Evolutionary conservation across 2,888 invertebrate species (phyloP).

Genomic region (Tortrix viridana): DNA sequence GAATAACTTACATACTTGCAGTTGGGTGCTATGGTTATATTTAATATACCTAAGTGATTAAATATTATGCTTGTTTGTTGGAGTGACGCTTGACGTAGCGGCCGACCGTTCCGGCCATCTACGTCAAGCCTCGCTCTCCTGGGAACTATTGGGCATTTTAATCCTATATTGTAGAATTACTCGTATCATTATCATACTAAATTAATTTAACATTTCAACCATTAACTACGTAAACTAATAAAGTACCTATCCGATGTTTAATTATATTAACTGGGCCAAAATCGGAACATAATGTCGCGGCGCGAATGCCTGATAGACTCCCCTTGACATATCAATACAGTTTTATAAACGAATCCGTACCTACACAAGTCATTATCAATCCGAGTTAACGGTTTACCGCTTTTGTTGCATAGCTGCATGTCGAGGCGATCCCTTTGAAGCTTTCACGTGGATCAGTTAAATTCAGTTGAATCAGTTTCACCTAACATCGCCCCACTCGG

Average conservation of each 20-base stretch:
- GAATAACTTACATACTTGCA: slow-evolving; percentile 83
- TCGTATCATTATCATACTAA: slow-evolving; percentile 82
- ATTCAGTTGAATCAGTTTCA: slow-evolving; percentile 39
- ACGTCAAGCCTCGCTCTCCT: slow-evolving; percentile 71
- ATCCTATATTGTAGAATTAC: slow-evolving; percentile 79
- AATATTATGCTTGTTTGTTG: slow-evolving; percentile 80
- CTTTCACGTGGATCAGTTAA: slow-evolving; percentile 45
- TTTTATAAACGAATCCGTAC: slow-evolving; percentile 66
- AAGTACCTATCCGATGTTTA: slow-evolving; percentile 70
- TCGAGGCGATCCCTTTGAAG: slow-evolving; percentile 56
- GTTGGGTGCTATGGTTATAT: slow-evolving; percentile 83
- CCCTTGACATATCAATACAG: slow-evolving; percentile 63
- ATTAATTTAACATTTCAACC: slow-evolving; percentile 83
- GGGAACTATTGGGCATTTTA: slow-evolving; percentile 86
- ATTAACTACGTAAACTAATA: slow-evolving; percentile 84
- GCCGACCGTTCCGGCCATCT: slow-evolving; percentile 40
- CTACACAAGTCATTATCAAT: slow-evolving; percentile 71
- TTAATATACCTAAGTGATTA: slow-evolving; percentile 75
- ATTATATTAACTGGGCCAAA: slow-evolving; percentile 77
- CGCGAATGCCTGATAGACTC: slow-evolving; percentile 84
- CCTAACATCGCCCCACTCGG: slow-evolving; percentile 29
- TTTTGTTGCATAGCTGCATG: slow-evolving; percentile 74
- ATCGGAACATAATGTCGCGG: slow-evolving; percentile 72
- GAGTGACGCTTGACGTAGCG: slow-evolving; percentile 67
- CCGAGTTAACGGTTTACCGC: slow-evolving; percentile 76